Evolutionary conservation across 2,797 vertebrate species (phyloP).

Genomic region (Helostoma temminkii): DNA sequence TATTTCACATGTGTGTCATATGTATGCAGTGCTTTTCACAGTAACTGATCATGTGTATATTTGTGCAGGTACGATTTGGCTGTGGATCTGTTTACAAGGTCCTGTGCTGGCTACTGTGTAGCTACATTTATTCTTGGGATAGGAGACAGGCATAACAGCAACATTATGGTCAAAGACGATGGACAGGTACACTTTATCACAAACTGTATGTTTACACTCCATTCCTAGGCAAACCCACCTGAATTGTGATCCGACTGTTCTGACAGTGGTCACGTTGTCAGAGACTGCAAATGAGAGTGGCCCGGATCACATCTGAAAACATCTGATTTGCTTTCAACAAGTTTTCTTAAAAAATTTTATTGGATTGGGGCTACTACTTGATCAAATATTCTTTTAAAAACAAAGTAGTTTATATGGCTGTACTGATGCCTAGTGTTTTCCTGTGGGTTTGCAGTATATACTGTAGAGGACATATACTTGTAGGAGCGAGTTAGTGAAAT

Average conservation of each 20-base stretch:
- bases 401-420: no score
- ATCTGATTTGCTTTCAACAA: no score
- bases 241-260: no score
- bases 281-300: not conserved
- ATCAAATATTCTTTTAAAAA: no score
- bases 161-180: slow-evolving; percentile 91
- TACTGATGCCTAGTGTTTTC: not conserved
- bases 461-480: slow-evolving; percentile 2
- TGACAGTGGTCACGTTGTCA: no score
- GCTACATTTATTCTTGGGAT: slow-evolving; percentile 90
- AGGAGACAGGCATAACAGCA: slow-evolving; percentile 90
- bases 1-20: not conserved
- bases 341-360: no score
- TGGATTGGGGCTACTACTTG: no score
- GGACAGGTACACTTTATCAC: slow-evolving; percentile 80
- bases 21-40: no score
- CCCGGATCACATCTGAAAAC: no score
- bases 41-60: not conserved
- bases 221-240: no score
- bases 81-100: slow-evolving; percentile 88
- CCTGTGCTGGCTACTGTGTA: slow-evolving; percentile 89
- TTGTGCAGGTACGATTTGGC: slow-evolving; percentile 85
- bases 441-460: not conserved
- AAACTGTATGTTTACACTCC: not conserved
- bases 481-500: not conserved